phyloP scores from a whole-genome alignment of 2,797 vertebrate species.

The Agapornis canus region DNA sequence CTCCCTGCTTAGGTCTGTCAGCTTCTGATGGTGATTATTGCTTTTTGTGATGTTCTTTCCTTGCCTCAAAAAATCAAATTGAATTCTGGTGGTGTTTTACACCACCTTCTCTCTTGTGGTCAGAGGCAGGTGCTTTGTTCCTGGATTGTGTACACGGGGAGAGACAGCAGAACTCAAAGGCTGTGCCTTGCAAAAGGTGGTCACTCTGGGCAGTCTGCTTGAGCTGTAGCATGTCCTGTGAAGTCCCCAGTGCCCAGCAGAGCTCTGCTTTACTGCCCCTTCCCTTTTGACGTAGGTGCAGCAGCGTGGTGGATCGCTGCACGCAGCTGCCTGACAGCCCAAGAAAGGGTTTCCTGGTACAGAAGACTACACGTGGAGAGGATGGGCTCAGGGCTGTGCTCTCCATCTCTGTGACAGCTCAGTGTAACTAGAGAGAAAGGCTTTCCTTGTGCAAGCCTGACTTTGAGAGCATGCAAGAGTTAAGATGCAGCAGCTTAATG shows the following conservation, averaged over 20 bases:
- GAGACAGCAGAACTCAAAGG: neutral
- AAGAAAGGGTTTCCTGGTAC: accelerated
- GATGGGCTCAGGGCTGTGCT: neutral
- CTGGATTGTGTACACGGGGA: neutral
- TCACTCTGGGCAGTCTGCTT: neutral
- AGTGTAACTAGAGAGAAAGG: neutral
- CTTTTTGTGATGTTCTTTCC: neutral
- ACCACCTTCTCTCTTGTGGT: neutral
- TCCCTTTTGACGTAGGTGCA: neutral
- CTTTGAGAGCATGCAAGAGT: neutral
- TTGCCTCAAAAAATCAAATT: neutral
- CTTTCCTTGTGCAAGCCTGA: neutral
- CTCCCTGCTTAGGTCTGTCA: neutral
- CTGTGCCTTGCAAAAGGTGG: neutral
- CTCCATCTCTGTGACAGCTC: neutral
- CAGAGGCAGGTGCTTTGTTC: neutral
- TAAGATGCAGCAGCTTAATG: slow-evolving; percentile 46
- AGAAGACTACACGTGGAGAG: neutral
- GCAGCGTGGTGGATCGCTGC: accelerated
- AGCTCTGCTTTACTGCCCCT: neutral
- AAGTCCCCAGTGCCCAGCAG: neutral
- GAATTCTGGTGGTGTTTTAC: neutral
- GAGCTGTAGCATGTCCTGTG: accelerated
- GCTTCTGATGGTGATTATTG: neutral
- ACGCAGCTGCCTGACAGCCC: accelerated